phyloP scores from a whole-genome alignment of 1,140 invertebrate species.

The Panulirus ornatus region DNA sequence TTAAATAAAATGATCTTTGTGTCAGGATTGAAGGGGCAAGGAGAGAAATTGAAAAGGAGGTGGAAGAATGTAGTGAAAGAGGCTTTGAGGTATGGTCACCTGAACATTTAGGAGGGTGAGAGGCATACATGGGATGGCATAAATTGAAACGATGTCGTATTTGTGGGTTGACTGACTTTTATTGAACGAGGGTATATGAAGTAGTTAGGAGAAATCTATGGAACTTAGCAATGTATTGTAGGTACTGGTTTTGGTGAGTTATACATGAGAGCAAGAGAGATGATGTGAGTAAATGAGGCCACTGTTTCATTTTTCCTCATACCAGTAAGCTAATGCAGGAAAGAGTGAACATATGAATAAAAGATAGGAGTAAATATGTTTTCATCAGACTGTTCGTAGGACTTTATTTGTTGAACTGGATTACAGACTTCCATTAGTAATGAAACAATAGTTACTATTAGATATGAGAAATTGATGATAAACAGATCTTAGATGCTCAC shows the following conservation, averaged over 20 bases:
- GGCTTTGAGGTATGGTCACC: not conserved
- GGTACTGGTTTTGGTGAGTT: not conserved
- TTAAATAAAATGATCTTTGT: no score
- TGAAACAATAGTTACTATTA: not conserved
- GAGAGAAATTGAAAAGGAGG: no score
- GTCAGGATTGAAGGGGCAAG: no score
- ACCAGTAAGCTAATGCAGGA: not conserved
- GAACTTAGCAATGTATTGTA: not conserved
- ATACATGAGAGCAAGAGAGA: not conserved
- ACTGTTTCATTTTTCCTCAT: not conserved
- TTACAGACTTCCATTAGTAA: not conserved
- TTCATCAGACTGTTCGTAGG: not conserved
- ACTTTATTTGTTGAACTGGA: not conserved
- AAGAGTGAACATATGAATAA: not conserved
- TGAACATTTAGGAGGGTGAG: not conserved
- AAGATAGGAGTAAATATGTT: not conserved
- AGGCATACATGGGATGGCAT: not conserved
- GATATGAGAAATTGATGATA: not conserved
- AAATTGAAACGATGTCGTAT: not conserved
- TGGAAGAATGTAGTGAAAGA: no score
- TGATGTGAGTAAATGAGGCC: not conserved
- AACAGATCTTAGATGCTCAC: not conserved
- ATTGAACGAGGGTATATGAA: not conserved
- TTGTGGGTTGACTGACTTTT: no score
- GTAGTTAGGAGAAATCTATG: not conserved